These are phyloP conservation scores for Zelostemma sp. DNA, from an alignment of 1,140 invertebrate species.

Conservation along the genomic window DNA sequence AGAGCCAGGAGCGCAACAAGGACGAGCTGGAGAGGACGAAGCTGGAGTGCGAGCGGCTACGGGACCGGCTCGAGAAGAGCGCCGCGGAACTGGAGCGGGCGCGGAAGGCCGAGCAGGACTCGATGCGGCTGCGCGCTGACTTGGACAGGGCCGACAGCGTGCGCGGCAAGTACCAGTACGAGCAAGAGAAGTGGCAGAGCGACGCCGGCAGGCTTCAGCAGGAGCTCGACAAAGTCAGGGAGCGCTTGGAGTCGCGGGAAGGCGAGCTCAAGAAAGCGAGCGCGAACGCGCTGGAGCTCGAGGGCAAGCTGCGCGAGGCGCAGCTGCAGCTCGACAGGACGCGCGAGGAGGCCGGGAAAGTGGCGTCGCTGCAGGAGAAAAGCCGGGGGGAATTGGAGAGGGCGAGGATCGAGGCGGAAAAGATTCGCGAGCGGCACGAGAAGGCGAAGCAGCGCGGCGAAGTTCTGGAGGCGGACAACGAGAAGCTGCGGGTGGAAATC, in stretches of 20 bases:
- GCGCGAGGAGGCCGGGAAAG: constrained; percentile 82
- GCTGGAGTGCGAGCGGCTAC: constrained; percentile 85
- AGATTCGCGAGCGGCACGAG: constrained; percentile 85
- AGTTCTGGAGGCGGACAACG: constrained; percentile 80
- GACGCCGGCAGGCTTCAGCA: constrained; percentile 73
- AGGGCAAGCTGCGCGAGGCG: constrained; percentile 83
- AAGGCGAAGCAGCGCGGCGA: constrained; percentile 81
- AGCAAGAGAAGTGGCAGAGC: constrained; percentile 83
- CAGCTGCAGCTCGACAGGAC: constrained; percentile 84
- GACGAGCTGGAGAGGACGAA: constrained; percentile 85
- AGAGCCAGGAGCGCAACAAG: constrained; percentile 79
- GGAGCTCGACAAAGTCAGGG: constrained; percentile 80
- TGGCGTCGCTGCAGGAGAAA: constrained; percentile 80
- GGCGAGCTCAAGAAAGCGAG: constrained; percentile 80
- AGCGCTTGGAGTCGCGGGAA: constrained; percentile 80
- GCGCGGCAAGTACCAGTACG: constrained; percentile 89
- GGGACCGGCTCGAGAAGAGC: constrained; percentile 86
- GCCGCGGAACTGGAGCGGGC: constrained; percentile 82
- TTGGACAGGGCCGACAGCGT: constrained; percentile 81
- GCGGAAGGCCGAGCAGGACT: constrained; percentile 77
- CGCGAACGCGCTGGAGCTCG: constrained; percentile 76
- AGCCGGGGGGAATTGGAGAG: constrained; percentile 82
- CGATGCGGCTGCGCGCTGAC: constrained; percentile 77
- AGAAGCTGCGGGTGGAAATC: constrained; percentile 78
- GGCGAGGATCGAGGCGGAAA: constrained; percentile 87